Evolutionary conservation across 2,113 vertebrate species (phyloP).

Genomic region (western clawed frog (Xenopus tropicalis)): DNA sequence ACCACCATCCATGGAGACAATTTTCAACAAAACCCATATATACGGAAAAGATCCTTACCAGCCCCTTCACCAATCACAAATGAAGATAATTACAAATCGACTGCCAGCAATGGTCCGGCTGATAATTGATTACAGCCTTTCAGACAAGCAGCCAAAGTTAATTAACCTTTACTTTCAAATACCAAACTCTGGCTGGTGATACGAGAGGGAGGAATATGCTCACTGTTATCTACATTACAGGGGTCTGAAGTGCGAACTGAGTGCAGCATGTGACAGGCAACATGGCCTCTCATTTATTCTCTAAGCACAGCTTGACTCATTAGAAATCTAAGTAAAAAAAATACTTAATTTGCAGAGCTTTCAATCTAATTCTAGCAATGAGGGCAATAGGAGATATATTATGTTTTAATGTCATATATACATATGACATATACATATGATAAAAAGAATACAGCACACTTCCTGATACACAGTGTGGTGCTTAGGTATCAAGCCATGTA

Average conservation of each 20-base stretch:
- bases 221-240: not conserved
- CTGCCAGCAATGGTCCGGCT: conserved; percentile 61
- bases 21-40: not conserved
- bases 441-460: no score
- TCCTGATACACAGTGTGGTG: no score
- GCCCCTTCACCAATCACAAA: conserved; percentile 58
- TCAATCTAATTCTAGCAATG: not conserved
- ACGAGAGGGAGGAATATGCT: not conserved
- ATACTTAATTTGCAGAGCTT: not conserved
- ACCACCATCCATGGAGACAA: no score
- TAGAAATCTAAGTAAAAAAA: not conserved
- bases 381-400: not conserved
- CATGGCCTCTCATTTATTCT: conserved; percentile 28
- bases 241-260: conserved; percentile 38
- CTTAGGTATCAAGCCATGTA: no score
- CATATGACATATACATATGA: not conserved
- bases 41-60: not conserved
- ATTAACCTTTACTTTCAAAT: conserved; percentile 82
- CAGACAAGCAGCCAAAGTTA: conserved; percentile 72
- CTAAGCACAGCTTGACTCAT: not conserved
- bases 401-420: not conserved
- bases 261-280: conserved; percentile 45
- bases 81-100: conserved; percentile 69
- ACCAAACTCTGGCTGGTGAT: conserved; percentile 54
- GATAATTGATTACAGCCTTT: conserved; percentile 73